phyloP scores from a whole-genome alignment of 2,888 invertebrate genomes.

The Tachystola acroxantha region DNA sequence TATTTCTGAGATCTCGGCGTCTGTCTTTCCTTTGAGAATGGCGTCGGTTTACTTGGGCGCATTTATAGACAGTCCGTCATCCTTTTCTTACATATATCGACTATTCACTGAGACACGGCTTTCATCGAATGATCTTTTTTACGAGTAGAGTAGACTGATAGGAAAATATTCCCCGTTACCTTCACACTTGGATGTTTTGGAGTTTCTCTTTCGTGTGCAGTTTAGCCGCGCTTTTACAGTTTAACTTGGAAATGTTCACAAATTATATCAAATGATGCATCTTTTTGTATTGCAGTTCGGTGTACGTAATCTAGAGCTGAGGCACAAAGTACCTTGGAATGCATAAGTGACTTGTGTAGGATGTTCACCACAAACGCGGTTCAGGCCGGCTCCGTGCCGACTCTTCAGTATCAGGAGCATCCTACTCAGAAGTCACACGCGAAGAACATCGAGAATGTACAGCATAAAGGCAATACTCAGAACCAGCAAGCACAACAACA shows the following conservation, averaged over 20 bases:
- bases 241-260: slow-evolving; percentile 21
- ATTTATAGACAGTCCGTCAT: slow-evolving; percentile 72
- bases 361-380: slow-evolving; percentile 81
- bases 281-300: slow-evolving; percentile 28
- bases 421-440: slow-evolving; percentile 77
- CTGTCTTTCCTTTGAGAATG: slow-evolving; percentile 46
- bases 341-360: slow-evolving; percentile 30
- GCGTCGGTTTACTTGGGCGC: slow-evolving; percentile 68
- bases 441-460: slow-evolving; percentile 79
- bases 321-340: slow-evolving; percentile 53
- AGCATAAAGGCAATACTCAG: slow-evolving; percentile 78
- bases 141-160: slow-evolving; percentile 72
- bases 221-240: slow-evolving; percentile 65
- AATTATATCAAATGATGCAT: slow-evolving; percentile 15
- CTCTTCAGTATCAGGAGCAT: slow-evolving; percentile 84
- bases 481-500: slow-evolving; percentile 46
- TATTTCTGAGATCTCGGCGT: slow-evolving; percentile 28
- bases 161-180: slow-evolving; percentile 72
- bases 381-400: slow-evolving; percentile 79
- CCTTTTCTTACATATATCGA: slow-evolving; percentile 77
- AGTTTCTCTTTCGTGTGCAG: slow-evolving; percentile 59
- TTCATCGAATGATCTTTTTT: slow-evolving; percentile 71
- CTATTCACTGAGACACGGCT: slow-evolving; percentile 68
- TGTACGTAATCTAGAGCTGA: slow-evolving; percentile 25
- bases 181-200: slow-evolving; percentile 65